These are phyloP conservation scores for Pandion haliaetus DNA, from an alignment of 2,113 vertebrate genomes.

Conservation along the genomic window DNA sequence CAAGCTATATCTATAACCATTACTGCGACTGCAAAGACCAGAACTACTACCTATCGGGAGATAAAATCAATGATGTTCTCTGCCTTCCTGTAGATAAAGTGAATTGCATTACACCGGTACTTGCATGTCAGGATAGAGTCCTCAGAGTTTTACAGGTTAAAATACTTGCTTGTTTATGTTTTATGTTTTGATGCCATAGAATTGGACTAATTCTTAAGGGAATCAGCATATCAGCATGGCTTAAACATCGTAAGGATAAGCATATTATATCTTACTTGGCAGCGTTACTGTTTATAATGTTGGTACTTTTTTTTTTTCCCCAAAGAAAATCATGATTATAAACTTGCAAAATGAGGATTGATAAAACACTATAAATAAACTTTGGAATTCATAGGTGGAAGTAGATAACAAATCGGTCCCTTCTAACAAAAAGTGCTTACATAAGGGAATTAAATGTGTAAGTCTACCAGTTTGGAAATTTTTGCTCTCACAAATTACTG, in stretches of 20 bases:
- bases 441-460: not conserved
- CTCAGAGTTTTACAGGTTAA: slow-evolving; percentile 91
- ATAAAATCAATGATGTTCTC: slow-evolving; percentile 97
- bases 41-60: slow-evolving; percentile 93
- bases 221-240: not conserved
- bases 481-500: not conserved
- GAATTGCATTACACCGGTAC: slow-evolving; percentile 74
- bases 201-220: not conserved
- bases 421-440: not conserved
- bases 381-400: not conserved
- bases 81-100: slow-evolving; percentile 87
- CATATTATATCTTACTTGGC: not conserved
- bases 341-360: not conserved
- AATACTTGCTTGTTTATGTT: not conserved
- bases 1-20: slow-evolving; percentile 97
- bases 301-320: not conserved
- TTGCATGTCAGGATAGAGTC: slow-evolving; percentile 94
- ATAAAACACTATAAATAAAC: not conserved
- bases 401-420: not conserved
- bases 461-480: not conserved
- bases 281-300: not conserved
- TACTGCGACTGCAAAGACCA: slow-evolving; percentile 98
- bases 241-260: not conserved
- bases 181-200: not conserved
- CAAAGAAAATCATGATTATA: not conserved